phyloP scores from a whole-genome alignment of 2,797 vertebrate genomes.

The Aldrovandia affinis region DNA sequence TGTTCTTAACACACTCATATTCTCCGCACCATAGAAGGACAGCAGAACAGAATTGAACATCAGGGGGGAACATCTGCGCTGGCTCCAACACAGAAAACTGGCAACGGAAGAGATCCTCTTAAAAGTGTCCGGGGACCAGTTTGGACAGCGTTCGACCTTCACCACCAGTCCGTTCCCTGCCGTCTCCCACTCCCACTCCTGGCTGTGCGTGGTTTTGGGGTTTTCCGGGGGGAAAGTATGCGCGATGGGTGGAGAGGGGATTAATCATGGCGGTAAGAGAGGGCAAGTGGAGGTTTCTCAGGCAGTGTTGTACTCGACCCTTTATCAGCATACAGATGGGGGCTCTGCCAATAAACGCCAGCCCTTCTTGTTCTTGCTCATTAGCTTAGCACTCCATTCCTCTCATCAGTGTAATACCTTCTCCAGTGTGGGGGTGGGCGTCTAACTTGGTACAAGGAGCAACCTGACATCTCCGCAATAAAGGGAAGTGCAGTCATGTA shows the following conservation, averaged over 20 bases:
- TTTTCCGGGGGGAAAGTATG: too few relatives aligned
- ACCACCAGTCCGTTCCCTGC: neutral
- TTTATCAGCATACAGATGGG: neutral
- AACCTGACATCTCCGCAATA: neutral
- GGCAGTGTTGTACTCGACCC: constrained; percentile 16
- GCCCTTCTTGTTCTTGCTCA: neutral
- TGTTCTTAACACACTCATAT: neutral
- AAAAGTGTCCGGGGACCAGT: neutral
- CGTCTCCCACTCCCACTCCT: neutral
- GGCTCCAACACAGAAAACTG: neutral
- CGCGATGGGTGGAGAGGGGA: too few relatives aligned
- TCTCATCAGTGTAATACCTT: neutral
- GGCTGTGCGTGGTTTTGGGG: too few relatives aligned
- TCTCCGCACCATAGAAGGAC: neutral
- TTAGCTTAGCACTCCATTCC: neutral
- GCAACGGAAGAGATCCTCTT: too few relatives aligned
- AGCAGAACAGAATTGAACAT: neutral
- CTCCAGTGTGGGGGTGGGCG: neutral
- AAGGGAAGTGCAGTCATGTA: neutral
- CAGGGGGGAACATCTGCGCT: neutral
- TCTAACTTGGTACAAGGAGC: neutral
- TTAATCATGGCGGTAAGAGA: constrained; percentile 10
- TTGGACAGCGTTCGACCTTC: neutral
- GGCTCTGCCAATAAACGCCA: neutral
- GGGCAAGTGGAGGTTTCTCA: constrained; percentile 16